Conservation (phyloP, 1,140 invertebrate species). For the Zaprionus camerounensis region DNA sequence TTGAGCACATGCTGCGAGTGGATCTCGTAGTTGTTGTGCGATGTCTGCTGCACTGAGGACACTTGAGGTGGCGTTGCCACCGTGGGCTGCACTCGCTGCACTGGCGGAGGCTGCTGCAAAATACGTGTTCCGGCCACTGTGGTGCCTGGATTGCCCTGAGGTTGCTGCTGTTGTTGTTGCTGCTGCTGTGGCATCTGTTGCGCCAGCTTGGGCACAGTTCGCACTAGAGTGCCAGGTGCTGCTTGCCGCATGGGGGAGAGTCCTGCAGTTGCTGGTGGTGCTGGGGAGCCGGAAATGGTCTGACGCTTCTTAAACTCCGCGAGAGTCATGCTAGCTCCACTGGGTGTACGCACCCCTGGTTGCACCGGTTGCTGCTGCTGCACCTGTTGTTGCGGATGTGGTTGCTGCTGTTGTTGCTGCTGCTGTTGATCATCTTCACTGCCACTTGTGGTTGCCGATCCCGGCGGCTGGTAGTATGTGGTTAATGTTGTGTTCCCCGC, state of each 20-base stretch:
- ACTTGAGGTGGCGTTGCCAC: slow-evolving; percentile 18
- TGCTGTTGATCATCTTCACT: slow-evolving; percentile 55
- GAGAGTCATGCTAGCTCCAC: slow-evolving; percentile 69
- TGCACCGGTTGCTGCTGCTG: slow-evolving; percentile 48
- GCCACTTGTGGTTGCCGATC: slow-evolving; percentile 38
- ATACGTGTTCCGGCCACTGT: slow-evolving; percentile 10
- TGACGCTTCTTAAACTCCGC: slow-evolving; percentile 76
- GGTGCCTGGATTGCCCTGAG: slow-evolving; percentile 11
- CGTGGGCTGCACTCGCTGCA: slow-evolving; percentile 11
- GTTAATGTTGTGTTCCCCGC: slow-evolving; percentile 67
- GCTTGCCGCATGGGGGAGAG: slow-evolving; percentile 38
- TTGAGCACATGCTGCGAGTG: slow-evolving; percentile 81
- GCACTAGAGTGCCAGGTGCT: slow-evolving; percentile 45
- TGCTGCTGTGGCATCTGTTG: slow-evolving; percentile 32
- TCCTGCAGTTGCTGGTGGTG: slow-evolving; percentile 27
- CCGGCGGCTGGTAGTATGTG: slow-evolving; percentile 65
- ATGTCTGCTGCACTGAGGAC: slow-evolving; percentile 75
- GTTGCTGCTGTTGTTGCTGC: slow-evolving; percentile 37
- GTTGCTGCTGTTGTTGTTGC: slow-evolving; percentile 42
- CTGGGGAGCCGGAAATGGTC: slow-evolving; percentile 44
- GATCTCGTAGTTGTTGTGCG: slow-evolving; percentile 82
- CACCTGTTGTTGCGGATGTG: slow-evolving; percentile 16
- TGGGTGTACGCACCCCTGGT: slow-evolving; percentile 53
- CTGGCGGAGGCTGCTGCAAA: slow-evolving; percentile 4
- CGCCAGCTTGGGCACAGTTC: slow-evolving; percentile 49